Evolutionary conservation across 2,113 vertebrate genomes (phyloP).

Genomic region (Nipponia nippon): DNA sequence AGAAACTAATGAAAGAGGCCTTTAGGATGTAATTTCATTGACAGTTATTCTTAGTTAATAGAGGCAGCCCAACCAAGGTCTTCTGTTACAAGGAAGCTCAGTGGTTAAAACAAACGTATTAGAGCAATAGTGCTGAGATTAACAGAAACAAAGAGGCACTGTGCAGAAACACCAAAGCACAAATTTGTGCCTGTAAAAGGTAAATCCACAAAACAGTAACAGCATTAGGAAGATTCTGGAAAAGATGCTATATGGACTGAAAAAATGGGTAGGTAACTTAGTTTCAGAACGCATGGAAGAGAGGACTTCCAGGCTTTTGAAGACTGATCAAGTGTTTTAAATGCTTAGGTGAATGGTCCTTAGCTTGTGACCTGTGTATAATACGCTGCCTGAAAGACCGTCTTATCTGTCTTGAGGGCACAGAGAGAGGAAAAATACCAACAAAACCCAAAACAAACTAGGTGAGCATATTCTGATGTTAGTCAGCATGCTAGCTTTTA

Average conservation of each 20-base stretch:
- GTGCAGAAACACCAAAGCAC: not conserved
- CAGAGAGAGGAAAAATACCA: not conserved
- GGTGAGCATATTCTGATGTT: not conserved
- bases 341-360: not conserved
- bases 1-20: conserved; percentile 57
- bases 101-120: conserved; percentile 11
- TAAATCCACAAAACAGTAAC: not conserved
- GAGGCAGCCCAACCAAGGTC: not conserved
- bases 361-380: not conserved
- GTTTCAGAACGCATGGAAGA: accelerated
- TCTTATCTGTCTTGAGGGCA: not conserved
- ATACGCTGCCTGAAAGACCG: not conserved
- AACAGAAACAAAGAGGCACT: not conserved
- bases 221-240: not conserved
- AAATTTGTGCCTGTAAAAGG: not conserved
- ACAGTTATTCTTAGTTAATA: conserved; percentile 30
- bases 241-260: not conserved
- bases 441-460: not conserved
- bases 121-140: not conserved
- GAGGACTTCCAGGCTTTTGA: not conserved
- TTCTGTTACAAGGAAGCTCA: not conserved
- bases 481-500: not conserved
- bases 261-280: not conserved
- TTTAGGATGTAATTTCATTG: conserved; percentile 20
- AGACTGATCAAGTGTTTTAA: not conserved